Percentiles rank a stretch among this genome's conserved stretches.
Conservation (phyloP, 2,888 invertebrate species). For the Orthosia incerta region DNA sequence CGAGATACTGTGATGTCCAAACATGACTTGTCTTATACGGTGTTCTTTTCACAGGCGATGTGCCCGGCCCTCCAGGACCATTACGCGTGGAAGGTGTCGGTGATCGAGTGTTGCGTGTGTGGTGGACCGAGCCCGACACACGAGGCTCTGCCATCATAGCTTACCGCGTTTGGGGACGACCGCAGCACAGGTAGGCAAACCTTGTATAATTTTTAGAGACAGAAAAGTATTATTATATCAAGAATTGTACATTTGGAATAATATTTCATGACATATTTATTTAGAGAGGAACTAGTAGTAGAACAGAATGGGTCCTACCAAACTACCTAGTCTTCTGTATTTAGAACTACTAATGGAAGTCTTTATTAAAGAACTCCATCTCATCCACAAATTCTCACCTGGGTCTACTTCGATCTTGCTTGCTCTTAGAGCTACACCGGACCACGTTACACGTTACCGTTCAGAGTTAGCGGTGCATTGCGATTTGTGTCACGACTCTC, state of each 20-base stretch:
- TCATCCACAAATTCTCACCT: background rate
- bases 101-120: slow-evolving; percentile 94
- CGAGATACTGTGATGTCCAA: background rate
- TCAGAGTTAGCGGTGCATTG: too few species aligned
- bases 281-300: too few species aligned
- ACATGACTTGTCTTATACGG: background rate
- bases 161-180: slow-evolving; percentile 95
- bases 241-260: background rate
- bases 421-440: background rate
- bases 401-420: background rate
- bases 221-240: background rate
- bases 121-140: slow-evolving; percentile 95
- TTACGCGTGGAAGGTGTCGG: slow-evolving; percentile 94
- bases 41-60: slow-evolving; percentile 91
- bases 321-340: background rate
- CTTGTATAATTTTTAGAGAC: background rate
- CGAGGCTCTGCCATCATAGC: slow-evolving; percentile 94
- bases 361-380: background rate
- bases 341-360: background rate
- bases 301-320: too few species aligned
- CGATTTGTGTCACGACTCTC: too few species aligned
- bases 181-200: slow-evolving; percentile 76
- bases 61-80: slow-evolving; percentile 95
- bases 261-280: too few species aligned
- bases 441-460: too few species aligned